Conservation (phyloP, 2,888 invertebrate genomes). For the Adineta ricciae region DNA sequence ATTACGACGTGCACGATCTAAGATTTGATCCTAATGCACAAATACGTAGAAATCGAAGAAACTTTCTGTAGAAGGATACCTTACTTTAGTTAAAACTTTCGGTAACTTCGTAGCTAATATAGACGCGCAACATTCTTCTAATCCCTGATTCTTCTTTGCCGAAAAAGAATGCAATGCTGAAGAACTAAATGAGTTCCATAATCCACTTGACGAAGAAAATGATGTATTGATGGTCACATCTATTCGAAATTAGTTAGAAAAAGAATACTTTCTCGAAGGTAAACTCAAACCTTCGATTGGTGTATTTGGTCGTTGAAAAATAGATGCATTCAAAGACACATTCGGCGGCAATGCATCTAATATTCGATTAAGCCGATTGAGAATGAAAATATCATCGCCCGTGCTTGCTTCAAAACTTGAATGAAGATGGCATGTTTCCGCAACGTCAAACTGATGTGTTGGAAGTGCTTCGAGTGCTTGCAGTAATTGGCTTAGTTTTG, state of each 20-base stretch:
- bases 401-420: constrained; percentile 45
- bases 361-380: constrained; percentile 46
- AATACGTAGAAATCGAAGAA: not conserved
- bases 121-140: constrained; percentile 46
- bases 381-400: constrained; percentile 50
- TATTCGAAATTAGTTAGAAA: not conserved
- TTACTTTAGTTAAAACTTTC: constrained; percentile 44
- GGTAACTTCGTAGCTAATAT: constrained; percentile 45
- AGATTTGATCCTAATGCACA: constrained; percentile 33
- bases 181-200: not conserved
- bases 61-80: not conserved
- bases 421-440: constrained; percentile 49
- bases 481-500: constrained; percentile 42
- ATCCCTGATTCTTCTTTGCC: constrained; percentile 45
- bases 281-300: constrained; percentile 43
- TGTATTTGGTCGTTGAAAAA: constrained; percentile 45
- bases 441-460: constrained; percentile 43
- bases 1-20: constrained; percentile 27
- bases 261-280: too few species aligned
- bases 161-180: constrained; percentile 36
- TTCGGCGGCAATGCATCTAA: constrained; percentile 47
- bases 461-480: constrained; percentile 43
- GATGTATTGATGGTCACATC: not conserved
- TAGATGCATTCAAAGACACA: constrained; percentile 42
- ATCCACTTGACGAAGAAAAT: not conserved